Conservation (phyloP, 2,888 invertebrate species). For the Steinernema scapterisci region DNA sequence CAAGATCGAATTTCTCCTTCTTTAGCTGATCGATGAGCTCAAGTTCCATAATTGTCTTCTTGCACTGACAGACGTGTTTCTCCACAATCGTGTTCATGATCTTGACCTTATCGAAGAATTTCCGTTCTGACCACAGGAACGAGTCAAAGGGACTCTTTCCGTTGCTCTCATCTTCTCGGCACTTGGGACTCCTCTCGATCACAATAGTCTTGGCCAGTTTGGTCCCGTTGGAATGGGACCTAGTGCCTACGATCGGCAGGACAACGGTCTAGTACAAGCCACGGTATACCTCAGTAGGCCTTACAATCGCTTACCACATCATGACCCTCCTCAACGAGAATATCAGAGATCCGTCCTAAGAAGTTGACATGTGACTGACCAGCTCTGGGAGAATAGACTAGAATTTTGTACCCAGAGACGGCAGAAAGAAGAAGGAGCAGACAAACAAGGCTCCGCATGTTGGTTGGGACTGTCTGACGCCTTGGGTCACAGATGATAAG, state of each 20-base stretch:
- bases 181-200: not conserved
- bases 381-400: not conserved
- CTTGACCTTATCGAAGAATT: not conserved
- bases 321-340: conserved; percentile 6
- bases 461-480: no score
- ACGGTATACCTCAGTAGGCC: no score
- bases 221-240: not conserved
- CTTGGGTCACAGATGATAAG: no score
- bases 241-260: not conserved
- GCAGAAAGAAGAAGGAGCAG: not conserved
- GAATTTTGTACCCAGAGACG: not conserved
- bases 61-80: not conserved
- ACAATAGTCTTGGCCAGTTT: conserved; percentile 8
- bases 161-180: not conserved
- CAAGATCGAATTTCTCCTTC: not conserved
- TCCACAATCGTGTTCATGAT: not conserved
- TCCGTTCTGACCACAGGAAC: not conserved
- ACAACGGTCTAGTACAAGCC: conserved; percentile 9
- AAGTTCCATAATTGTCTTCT: not conserved
- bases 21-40: not conserved
- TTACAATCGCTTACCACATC: not conserved
- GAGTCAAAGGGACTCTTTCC: not conserved
- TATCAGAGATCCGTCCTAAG: conserved; percentile 10
- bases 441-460: not conserved
- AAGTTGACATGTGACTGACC: conserved; percentile 14